phyloP scores from a whole-genome alignment of 2,113 vertebrate species.

The Anolis sagrei region DNA sequence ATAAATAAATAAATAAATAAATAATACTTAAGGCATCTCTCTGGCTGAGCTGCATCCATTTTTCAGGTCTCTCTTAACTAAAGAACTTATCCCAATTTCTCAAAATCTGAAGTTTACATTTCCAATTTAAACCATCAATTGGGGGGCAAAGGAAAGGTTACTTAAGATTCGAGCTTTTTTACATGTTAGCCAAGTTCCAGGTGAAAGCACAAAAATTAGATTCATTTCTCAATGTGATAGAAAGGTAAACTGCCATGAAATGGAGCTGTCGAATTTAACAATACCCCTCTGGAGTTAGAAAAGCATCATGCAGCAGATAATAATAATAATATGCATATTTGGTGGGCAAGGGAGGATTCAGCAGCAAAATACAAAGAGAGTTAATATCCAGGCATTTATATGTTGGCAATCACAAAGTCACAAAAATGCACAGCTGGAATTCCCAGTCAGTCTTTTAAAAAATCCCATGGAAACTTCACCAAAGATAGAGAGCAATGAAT shows the following conservation, averaged over 20 bases:
- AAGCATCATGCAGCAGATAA: slow-evolving; percentile 32
- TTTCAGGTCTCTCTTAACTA: too few relatives aligned
- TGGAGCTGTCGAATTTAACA: slow-evolving; percentile 26
- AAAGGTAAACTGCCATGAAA: slow-evolving; percentile 44
- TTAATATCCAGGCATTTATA: slow-evolving; percentile 42
- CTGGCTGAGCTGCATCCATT: too few relatives aligned
- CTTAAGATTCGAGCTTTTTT: slow-evolving; percentile 25
- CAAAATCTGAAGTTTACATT: not conserved
- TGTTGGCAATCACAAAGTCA: slow-evolving; percentile 42
- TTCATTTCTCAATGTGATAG: slow-evolving; percentile 24
- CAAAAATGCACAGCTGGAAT: slow-evolving; percentile 37
- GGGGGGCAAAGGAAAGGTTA: not conserved
- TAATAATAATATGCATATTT: slow-evolving; percentile 43
- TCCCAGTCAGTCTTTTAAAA: slow-evolving; percentile 44
- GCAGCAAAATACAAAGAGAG: slow-evolving; percentile 50
- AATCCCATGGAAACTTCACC: slow-evolving; percentile 53
- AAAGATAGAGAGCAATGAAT: slow-evolving; percentile 47
- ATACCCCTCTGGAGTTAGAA: slow-evolving; percentile 33
- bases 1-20: too few relatives aligned
- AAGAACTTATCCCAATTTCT: not conserved
- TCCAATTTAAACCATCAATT: slow-evolving; percentile 15
- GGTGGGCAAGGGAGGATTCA: slow-evolving; percentile 18
- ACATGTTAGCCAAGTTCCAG: slow-evolving; percentile 1
- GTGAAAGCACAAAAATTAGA: slow-evolving; percentile 22
- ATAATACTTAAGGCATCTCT: too few relatives aligned